Conservation (phyloP, 2,797 vertebrate species). For the Margarornis squamiger region DNA sequence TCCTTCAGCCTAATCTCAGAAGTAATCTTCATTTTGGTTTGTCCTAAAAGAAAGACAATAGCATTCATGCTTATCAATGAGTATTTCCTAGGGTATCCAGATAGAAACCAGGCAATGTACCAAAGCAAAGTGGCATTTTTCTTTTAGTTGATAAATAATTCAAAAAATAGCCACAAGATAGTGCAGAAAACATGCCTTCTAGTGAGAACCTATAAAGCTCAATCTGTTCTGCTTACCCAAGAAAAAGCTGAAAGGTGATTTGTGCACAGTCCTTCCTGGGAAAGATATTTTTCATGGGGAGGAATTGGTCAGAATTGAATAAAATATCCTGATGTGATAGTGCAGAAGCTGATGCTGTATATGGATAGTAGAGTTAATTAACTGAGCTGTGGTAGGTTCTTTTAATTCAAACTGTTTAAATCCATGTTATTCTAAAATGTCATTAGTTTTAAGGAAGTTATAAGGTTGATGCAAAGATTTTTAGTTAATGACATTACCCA, state of each 20-base stretch:
- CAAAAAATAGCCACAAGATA: neutral
- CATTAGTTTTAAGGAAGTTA: neutral
- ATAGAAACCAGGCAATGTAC: neutral
- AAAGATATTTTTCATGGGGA: neutral
- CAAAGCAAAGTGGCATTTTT: neutral
- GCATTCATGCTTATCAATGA: neutral
- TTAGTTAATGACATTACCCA: neutral
- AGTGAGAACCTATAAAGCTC: neutral
- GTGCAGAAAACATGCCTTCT: neutral
- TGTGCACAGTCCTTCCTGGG: neutral
- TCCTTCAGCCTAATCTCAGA: neutral
- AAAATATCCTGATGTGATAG: neutral
- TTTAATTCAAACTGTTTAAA: neutral
- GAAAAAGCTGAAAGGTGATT: neutral
- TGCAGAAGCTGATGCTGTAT: neutral
- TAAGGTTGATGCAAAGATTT: neutral
- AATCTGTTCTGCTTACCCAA: neutral
- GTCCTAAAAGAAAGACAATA: neutral
- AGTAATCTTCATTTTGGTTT: neutral
- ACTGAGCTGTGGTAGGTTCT: neutral
- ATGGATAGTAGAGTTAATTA: neutral
- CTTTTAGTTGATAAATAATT: constrained; percentile 22
- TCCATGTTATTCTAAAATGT: neutral
- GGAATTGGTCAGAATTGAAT: neutral
- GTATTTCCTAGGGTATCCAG: neutral